Evolutionary conservation across 2,113 vertebrate genomes (phyloP).

Genomic region (Sinocyclocheilus maitianheensis): DNA sequence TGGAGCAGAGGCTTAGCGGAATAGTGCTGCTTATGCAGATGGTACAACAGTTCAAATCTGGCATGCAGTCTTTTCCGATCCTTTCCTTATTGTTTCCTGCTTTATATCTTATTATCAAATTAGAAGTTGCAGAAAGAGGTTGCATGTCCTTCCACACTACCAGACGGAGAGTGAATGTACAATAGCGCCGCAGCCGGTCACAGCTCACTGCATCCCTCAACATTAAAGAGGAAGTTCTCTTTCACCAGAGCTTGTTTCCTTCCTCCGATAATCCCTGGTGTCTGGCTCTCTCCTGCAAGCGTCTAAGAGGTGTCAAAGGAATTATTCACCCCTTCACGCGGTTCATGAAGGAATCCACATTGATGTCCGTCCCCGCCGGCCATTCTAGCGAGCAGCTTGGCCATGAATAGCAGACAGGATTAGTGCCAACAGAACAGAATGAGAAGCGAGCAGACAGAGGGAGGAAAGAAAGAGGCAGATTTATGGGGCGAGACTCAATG

Average conservation of each 20-base stretch:
- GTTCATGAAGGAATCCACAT: conserved; percentile 65
- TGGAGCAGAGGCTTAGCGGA: background rate
- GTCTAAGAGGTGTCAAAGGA: conserved; percentile 62
- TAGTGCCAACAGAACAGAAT: conserved; percentile 49
- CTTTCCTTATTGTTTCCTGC: background rate
- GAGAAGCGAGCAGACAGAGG: conserved; percentile 33
- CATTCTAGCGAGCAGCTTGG: conserved; percentile 62
- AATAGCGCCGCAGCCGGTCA: background rate
- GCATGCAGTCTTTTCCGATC: background rate
- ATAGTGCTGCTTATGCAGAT: background rate
- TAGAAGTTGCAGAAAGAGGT: background rate
- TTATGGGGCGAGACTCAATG: background rate
- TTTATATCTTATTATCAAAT: background rate
- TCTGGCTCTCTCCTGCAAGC: conserved; percentile 53
- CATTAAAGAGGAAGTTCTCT: conserved; percentile 56
- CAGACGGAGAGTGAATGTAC: background rate
- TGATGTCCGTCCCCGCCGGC: conserved; percentile 56
- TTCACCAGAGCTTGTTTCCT: conserved; percentile 33
- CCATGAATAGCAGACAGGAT: conserved; percentile 68
- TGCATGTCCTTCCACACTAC: background rate
- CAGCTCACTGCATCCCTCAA: conserved; percentile 15
- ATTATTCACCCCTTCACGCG: conserved; percentile 64
- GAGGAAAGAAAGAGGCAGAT: background rate
- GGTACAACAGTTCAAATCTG: background rate
- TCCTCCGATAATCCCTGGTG: conserved; percentile 42